Evolutionary conservation across 1,140 invertebrate genomes (phyloP).

Genomic region (Halesus radiatus): DNA sequence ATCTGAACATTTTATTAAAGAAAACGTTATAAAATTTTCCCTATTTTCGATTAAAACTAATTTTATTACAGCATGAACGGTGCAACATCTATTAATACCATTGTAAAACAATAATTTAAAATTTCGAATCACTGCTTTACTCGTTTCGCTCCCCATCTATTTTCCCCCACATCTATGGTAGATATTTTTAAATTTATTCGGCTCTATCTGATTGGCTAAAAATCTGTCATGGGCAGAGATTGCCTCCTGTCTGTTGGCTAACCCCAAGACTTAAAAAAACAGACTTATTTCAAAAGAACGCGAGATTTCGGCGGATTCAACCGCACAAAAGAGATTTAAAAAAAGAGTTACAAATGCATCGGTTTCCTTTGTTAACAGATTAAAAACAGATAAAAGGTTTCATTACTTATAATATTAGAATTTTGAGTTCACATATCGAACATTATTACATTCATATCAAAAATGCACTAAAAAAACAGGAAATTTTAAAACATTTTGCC

Average conservation of each 20-base stretch:
- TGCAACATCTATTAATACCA: neutral
- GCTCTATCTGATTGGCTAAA: slow-evolving; percentile 47
- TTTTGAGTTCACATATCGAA: no score
- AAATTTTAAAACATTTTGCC: no score
- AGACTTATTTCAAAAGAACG: slow-evolving; percentile 9
- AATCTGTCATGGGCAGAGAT: slow-evolving; percentile 48
- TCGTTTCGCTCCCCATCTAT: neutral
- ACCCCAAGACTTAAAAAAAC: slow-evolving; percentile 32
- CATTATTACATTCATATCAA: no score
- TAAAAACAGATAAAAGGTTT: no score
- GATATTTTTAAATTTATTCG: slow-evolving; percentile 50
- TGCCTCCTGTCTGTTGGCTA: slow-evolving; percentile 25
- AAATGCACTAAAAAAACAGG: no score
- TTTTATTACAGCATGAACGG: neutral
- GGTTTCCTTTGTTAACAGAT: neutral
- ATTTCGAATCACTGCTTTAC: slow-evolving; percentile 14
- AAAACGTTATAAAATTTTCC: no score
- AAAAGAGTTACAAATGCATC: slow-evolving; percentile 20
- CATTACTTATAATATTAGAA: no score
- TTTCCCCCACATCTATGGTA: neutral
- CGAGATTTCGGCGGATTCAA: slow-evolving; percentile 1
- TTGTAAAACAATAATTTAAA: neutral
- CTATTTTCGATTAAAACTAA: no score
- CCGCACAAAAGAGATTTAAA: neutral
- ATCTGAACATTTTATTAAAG: no score